Evolutionary conservation across 2,888 invertebrate species (phyloP), one percentile per base, ranked within the genome.

Genomic region (Hoplodrina ambigua): DNA sequence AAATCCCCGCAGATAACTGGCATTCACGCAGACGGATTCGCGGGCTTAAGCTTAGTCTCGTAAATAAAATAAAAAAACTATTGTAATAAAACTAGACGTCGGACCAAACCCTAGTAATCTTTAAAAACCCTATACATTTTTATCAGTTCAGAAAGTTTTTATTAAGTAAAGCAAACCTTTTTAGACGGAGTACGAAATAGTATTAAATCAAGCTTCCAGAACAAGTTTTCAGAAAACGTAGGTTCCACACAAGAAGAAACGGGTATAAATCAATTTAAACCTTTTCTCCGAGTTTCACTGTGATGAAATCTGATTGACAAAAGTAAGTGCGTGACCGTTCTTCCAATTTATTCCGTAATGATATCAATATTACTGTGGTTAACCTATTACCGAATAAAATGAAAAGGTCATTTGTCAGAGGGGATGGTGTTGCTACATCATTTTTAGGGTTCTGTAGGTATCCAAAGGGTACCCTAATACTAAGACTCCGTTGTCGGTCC

Each of bases 241-340:
- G 25, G 19, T 54, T 49, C n/a, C 19, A 58, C 50, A 37, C 52
- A 53, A 25, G 37, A 53, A 55, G 53, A 71, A n/a, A 17, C 10
- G 46, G 58, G 49, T 44, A 56, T 78, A 78, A 76, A 76, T 76
- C 75, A 75, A 79, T 75, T 79, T 63, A 70, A 60, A 46, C 62
- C 66, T 41, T 66, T 75, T 79, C 46, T 66, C n/a, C 7, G 33
- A 69, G 49, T 74, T 79, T 59, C 59, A 65, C 62, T 52, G n/a
- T 55, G 69, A 66, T 73, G 41, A 66, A 50, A 62, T 62, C 66
- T 15, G 49, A 66, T 67, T 64, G 69, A 66, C 11, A 63, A 58
- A 62, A 59, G 53, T 65, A 53, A 57, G 65, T 59, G 50, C 33
- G 15, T 46, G 59, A 66, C 50, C 66, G 56, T 52, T 60, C 30